These are phyloP conservation scores for Alcedo quadribrachys DNA, from an alignment of 2,797 vertebrate genomes.

Conservation along the genomic window DNA sequence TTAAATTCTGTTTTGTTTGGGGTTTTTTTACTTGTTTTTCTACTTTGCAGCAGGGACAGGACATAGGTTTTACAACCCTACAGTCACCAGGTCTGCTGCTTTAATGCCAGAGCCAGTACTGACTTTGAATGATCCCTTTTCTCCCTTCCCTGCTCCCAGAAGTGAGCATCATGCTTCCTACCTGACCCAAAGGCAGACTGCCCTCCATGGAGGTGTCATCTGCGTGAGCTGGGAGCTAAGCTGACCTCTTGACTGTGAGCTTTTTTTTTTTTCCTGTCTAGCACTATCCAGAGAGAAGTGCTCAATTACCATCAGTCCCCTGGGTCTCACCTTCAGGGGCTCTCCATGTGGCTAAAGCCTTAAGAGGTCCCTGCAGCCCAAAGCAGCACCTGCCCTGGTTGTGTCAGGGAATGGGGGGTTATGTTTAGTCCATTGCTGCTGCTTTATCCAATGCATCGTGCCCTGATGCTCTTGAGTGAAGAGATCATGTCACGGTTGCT, in stretches of 20 bases:
- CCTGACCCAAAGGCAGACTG: neutral
- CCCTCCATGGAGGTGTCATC: neutral
- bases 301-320: neutral
- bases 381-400: neutral
- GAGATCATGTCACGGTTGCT: fast-evolving
- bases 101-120: neutral
- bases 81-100: neutral
- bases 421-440: neutral
- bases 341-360: neutral
- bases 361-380: neutral
- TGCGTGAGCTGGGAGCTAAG: neutral
- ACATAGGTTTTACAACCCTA: neutral
- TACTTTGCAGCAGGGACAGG: slow-evolving; percentile 1
- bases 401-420: neutral
- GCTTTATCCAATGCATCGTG: neutral
- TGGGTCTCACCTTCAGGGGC: neutral
- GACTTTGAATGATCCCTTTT: neutral
- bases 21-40: neutral
- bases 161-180: neutral
- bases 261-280: neutral
- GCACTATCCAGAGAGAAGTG: neutral
- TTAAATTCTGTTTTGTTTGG: neutral
- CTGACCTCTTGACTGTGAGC: neutral
- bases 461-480: neutral
- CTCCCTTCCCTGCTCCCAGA: neutral